Conservation (phyloP, 2,113 vertebrate species). For the Lethenteron reissneri region DNA sequence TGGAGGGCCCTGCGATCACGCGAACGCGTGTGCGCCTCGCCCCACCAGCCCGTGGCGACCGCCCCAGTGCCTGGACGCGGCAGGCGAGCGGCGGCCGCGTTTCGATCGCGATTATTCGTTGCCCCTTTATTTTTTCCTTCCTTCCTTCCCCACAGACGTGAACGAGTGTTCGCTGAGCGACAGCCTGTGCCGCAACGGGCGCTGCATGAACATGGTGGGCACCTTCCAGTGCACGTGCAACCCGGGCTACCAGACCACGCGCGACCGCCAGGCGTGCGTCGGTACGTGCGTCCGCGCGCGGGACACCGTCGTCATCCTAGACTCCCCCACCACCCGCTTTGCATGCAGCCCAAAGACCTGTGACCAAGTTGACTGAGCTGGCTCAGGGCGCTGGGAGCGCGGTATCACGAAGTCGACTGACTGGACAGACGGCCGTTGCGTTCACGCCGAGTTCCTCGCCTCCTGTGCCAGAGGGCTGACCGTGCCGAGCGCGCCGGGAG, state of each 20-base stretch:
- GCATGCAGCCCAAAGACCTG: background rate
- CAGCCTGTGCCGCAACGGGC: slow-evolving; percentile 17
- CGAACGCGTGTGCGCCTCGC: too few relatives aligned
- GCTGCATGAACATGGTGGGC: slow-evolving; percentile 18
- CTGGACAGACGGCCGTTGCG: background rate
- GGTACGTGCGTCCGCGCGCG: slow-evolving; percentile 11
- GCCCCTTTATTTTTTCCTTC: background rate
- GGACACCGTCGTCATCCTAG: background rate
- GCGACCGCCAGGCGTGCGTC: slow-evolving; percentile 17
- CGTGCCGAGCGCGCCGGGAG: too few relatives aligned
- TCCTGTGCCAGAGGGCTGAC: background rate
- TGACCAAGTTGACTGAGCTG: background rate
- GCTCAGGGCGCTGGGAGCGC: background rate
- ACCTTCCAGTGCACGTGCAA: slow-evolving; percentile 19
- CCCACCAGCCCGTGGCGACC: too few relatives aligned
- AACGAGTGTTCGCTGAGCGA: slow-evolving; percentile 21
- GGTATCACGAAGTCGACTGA: background rate
- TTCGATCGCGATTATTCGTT: background rate
- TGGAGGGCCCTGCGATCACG: too few relatives aligned
- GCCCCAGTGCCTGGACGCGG: too few relatives aligned
- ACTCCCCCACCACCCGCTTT: background rate
- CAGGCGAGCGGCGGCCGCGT: too few relatives aligned
- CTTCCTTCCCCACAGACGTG: slow-evolving; percentile 13
- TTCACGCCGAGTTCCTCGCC: background rate
- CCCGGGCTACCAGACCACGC: slow-evolving; percentile 16